Conservation (phyloP, 2,113 vertebrate genomes). For the Cygnus atratus region DNA sequence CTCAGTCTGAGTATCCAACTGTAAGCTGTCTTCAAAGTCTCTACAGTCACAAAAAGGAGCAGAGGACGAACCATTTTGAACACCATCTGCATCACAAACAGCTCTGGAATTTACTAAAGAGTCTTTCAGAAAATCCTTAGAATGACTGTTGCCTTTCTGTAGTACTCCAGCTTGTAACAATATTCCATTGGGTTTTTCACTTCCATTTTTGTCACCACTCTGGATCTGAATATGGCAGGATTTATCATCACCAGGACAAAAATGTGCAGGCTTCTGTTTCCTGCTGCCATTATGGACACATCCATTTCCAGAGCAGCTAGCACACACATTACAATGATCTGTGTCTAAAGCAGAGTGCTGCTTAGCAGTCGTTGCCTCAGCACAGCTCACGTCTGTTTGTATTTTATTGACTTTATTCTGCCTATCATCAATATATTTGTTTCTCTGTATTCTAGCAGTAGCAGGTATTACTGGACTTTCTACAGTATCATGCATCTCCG, state of each 20-base stretch:
- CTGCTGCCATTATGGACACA: not conserved
- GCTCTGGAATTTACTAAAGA: constrained; percentile 16
- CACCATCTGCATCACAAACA: not conserved
- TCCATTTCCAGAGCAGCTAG: not conserved
- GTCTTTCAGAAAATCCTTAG: constrained; percentile 23
- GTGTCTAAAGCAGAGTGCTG: not conserved
- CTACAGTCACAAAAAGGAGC: constrained; percentile 66
- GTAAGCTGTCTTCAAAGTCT: constrained; percentile 91
- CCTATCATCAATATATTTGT: not conserved
- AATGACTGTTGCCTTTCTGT: constrained; percentile 4
- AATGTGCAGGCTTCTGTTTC: not conserved
- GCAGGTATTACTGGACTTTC: not conserved
- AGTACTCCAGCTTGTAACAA: constrained; percentile 1
- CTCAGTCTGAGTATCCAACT: constrained; percentile 92
- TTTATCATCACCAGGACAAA: constrained; percentile 23
- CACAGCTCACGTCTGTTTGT: not conserved
- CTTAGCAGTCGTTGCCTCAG: not conserved
- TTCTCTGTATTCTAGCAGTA: not conserved
- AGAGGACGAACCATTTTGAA: constrained; percentile 70
- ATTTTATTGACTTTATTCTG: not conserved
- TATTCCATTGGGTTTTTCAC: not conserved
- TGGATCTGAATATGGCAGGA: constrained; percentile 4
- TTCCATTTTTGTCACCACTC: not conserved
- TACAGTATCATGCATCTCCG: not conserved
- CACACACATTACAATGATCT: not conserved